Conservation (phyloP, 2,888 invertebrate genomes). For the Sinopyrophorus schimmeli region DNA sequence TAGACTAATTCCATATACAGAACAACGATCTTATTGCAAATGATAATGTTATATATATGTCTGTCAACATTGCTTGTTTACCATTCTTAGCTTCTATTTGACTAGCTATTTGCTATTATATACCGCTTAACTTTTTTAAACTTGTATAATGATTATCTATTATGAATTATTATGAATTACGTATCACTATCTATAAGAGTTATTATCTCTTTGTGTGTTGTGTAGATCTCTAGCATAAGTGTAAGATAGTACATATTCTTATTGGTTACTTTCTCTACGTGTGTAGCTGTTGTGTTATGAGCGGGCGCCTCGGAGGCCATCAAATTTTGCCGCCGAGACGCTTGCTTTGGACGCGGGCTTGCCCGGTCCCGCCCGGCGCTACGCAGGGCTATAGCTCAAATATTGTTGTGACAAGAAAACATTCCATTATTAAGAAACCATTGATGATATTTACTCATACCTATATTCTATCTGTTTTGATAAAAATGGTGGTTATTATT, state of each 20-base stretch:
- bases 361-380: conserved; percentile 46
- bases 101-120: conserved; percentile 50
- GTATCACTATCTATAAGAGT: conserved; percentile 54
- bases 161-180: conserved; percentile 49
- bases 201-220: conserved; percentile 57
- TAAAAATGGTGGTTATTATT: conserved; percentile 46
- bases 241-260: conserved; percentile 54
- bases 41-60: conserved; percentile 49
- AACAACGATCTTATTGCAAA: conserved; percentile 56
- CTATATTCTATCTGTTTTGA: conserved; percentile 54
- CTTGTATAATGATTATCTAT: conserved; percentile 42
- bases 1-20: conserved; percentile 58
- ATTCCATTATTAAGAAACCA: conserved; percentile 56
- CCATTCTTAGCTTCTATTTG: conserved; percentile 55
- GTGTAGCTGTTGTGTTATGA: conserved; percentile 56
- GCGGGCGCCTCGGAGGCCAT: conserved; percentile 44
- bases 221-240: conserved; percentile 55
- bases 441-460: conserved; percentile 53
- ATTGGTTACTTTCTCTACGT: conserved; percentile 56
- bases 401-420: conserved; percentile 58
- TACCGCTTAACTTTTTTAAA: conserved; percentile 41
- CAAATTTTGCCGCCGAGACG: conserved; percentile 38
- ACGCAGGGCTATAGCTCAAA: conserved; percentile 56
- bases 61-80: conserved; percentile 55
- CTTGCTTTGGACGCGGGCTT: conserved; percentile 46